Conservation (phyloP, 2,888 invertebrate species). For the Pachydiplax longipennis region DNA sequence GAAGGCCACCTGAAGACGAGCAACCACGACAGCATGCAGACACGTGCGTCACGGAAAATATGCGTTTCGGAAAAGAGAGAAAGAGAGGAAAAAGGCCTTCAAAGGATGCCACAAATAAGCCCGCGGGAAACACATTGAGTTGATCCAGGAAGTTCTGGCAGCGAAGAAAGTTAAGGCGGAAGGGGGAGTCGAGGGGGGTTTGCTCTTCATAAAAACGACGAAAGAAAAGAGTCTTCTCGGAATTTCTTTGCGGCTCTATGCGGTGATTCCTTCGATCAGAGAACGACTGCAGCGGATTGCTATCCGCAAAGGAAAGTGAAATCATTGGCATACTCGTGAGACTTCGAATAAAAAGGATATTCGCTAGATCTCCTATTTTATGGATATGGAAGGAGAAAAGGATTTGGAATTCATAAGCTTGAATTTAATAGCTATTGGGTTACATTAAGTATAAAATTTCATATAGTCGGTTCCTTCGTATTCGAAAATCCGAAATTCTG, state of each 20-base stretch:
- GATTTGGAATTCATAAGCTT: too few relatives aligned
- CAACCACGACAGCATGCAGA: neutral
- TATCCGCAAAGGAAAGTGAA: too few relatives aligned
- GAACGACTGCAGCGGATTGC: too few relatives aligned
- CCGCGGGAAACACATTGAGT: neutral
- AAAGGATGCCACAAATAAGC: neutral
- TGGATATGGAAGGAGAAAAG: too few relatives aligned
- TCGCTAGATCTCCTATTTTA: too few relatives aligned
- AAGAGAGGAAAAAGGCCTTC: neutral
- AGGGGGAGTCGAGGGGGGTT: neutral
- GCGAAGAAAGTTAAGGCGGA: neutral
- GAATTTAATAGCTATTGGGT: too few relatives aligned
- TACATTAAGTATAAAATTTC: too few relatives aligned
- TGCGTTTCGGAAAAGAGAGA: neutral
- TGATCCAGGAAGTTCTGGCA: neutral
- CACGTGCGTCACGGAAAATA: neutral
- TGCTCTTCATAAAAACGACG: neutral
- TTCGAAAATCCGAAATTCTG: too few relatives aligned
- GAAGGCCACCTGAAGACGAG: neutral
- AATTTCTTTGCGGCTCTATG: neutral
- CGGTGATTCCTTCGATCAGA: neutral
- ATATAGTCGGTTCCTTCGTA: too few relatives aligned
- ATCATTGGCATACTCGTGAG: too few relatives aligned
- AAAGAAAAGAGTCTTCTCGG: neutral
- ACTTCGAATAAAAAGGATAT: too few relatives aligned